phyloP scores from a whole-genome alignment of 2,797 vertebrate species.

The Pachyuromys duprasi region DNA sequence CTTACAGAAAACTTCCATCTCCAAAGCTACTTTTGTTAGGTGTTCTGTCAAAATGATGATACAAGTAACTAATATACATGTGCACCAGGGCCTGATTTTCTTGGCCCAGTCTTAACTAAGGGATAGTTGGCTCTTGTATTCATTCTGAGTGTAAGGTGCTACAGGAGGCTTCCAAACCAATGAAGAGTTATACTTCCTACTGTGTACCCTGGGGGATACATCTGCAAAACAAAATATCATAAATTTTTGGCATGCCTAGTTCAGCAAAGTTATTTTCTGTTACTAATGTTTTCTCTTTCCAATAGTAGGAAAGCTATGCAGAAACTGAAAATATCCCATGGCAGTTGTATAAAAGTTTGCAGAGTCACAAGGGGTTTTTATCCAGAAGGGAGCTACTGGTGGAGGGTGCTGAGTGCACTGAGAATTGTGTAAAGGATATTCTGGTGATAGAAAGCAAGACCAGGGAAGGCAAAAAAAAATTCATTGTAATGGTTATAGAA shows the following conservation, averaged over 20 bases:
- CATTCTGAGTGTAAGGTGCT: neutral
- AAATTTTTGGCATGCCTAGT: conserved; percentile 20
- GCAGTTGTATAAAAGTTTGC: neutral
- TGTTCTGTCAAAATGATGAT: neutral
- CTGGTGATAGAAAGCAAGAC: neutral
- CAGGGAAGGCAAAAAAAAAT: neutral
- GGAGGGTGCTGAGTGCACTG: neutral
- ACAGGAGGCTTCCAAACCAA: neutral
- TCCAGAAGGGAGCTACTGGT: neutral
- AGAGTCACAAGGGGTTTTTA: neutral
- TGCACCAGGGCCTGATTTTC: neutral
- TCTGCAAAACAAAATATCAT: neutral
- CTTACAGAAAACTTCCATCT: neutral
- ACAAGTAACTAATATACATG: neutral
- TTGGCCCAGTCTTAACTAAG: neutral
- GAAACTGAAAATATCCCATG: conserved; percentile 13
- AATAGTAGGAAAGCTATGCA: neutral
- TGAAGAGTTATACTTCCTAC: neutral
- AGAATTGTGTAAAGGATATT: neutral
- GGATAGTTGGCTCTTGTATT: neutral
- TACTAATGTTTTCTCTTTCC: neutral
- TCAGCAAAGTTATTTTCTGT: conserved; percentile 27
- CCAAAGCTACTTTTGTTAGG: neutral
- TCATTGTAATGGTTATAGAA: neutral
- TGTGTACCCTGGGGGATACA: neutral